Conservation (phyloP, 1,140 invertebrate genomes). For the Zaprionus ornatus region DNA sequence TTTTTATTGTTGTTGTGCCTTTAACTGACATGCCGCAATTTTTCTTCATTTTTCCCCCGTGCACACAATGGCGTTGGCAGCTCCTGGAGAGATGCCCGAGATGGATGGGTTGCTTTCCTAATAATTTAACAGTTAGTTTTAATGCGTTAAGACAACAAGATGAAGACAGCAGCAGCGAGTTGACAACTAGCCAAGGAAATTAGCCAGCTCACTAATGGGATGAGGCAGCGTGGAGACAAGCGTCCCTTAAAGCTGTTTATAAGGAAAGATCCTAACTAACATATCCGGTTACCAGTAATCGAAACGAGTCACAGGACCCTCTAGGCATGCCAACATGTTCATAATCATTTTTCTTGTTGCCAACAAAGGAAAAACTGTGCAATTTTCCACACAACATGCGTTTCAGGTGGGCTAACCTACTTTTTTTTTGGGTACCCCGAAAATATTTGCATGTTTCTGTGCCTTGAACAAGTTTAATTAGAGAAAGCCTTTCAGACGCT, state of each 20-base stretch:
- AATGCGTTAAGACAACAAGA: slow-evolving; percentile 54
- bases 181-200: slow-evolving; percentile 10
- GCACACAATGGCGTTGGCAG: slow-evolving; percentile 32
- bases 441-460: slow-evolving; percentile 63
- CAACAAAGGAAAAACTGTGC: slow-evolving; percentile 56
- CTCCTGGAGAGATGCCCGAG: slow-evolving; percentile 39
- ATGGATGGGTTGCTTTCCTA: slow-evolving; percentile 75
- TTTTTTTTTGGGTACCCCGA: slow-evolving; percentile 21
- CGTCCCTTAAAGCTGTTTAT: neutral
- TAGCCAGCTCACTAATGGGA: neutral
- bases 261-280: neutral
- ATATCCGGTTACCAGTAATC: neutral
- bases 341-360: slow-evolving; percentile 67
- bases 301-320: neutral
- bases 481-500: slow-evolving; percentile 38
- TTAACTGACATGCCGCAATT: slow-evolving; percentile 76
- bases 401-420: slow-evolving; percentile 28
- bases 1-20: slow-evolving; percentile 73
- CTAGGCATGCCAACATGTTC: neutral
- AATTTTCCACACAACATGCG: slow-evolving; percentile 64
- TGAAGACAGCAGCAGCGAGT: neutral
- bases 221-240: neutral
- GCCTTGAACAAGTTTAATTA: slow-evolving; percentile 74
- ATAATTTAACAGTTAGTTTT: slow-evolving; percentile 80
- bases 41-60: slow-evolving; percentile 73